A percentile compares a stretch with the other conserved stretches of the same genome.
phyloP scores from a whole-genome alignment of 2,113 vertebrate species.

The Rhinopithecus roxellana region DNA sequence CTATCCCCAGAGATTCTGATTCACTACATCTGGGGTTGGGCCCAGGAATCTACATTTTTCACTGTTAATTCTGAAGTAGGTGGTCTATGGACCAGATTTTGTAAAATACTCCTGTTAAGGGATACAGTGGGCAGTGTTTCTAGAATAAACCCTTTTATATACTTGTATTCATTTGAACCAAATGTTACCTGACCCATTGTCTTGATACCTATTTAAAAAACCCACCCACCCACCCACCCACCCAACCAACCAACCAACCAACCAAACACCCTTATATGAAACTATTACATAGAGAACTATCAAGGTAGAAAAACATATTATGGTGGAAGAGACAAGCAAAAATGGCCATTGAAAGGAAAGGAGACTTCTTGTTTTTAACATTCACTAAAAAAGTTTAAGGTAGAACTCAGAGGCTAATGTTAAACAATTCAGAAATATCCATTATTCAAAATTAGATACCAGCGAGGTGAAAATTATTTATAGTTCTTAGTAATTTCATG shows the following conservation, averaged over 20 bases:
- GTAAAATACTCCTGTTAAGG: background rate
- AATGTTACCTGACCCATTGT: background rate
- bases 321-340: background rate
- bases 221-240: no score
- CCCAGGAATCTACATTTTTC: background rate
- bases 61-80: constrained; percentile 12
- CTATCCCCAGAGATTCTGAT: background rate
- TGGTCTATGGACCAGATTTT: background rate
- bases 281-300: background rate
- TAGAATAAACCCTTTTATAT: background rate
- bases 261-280: background rate
- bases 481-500: background rate
- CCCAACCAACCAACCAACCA: background rate
- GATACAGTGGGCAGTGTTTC: background rate
- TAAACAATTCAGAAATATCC: background rate
- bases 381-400: background rate
- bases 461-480: background rate
- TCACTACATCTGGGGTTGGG: no score
- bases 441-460: background rate
- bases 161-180: background rate
- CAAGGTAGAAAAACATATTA: background rate
- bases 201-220: background rate
- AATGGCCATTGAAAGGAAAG: background rate
- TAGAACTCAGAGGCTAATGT: background rate
- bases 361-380: background rate